Conservation (phyloP, 2,113 vertebrate species). For the Lepus americanus region DNA sequence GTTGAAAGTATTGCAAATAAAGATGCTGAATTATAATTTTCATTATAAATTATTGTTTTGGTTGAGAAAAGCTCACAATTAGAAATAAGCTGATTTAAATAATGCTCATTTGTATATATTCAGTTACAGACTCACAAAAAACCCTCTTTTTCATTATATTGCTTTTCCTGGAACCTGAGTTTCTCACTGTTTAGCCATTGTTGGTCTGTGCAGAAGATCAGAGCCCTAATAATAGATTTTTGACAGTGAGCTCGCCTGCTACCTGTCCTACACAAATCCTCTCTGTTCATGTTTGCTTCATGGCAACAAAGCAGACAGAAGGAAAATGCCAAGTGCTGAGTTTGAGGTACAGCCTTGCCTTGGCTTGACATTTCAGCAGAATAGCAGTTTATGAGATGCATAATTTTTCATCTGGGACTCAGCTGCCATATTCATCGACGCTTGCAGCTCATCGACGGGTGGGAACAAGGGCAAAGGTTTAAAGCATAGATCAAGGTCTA, state of each 20-base stretch:
- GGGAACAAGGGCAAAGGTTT: constrained; percentile 88
- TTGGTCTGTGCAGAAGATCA: constrained; percentile 89
- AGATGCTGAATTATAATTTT: constrained; percentile 76
- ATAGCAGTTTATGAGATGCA: constrained; percentile 91
- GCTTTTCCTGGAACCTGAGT: constrained; percentile 80
- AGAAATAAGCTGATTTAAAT: constrained; percentile 77
- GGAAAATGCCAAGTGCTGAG: constrained; percentile 91
- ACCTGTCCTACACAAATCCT: constrained; percentile 91
- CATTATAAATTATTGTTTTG: constrained; percentile 85
- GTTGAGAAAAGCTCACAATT: constrained; percentile 83
- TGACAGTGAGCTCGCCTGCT: constrained; percentile 89
- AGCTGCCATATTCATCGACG: constrained; percentile 88
- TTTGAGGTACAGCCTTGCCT: constrained; percentile 89
- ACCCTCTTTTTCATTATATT: constrained; percentile 72
- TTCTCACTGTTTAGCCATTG: constrained; percentile 80
- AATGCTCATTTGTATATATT: constrained; percentile 85
- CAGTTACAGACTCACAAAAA: constrained; percentile 84
- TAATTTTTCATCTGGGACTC: constrained; percentile 91
- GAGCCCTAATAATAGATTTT: constrained; percentile 92
- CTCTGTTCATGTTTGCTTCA: constrained; percentile 90
- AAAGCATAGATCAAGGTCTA: constrained; percentile 84
- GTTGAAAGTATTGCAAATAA: constrained; percentile 73
- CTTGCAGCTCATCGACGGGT: constrained; percentile 86
- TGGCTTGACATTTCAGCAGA: constrained; percentile 91
- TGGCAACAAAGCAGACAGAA: constrained; percentile 91